Base-by-base conservation (phyloP, 2,888 invertebrate species). In the Nomada ferruginata region DNA sequence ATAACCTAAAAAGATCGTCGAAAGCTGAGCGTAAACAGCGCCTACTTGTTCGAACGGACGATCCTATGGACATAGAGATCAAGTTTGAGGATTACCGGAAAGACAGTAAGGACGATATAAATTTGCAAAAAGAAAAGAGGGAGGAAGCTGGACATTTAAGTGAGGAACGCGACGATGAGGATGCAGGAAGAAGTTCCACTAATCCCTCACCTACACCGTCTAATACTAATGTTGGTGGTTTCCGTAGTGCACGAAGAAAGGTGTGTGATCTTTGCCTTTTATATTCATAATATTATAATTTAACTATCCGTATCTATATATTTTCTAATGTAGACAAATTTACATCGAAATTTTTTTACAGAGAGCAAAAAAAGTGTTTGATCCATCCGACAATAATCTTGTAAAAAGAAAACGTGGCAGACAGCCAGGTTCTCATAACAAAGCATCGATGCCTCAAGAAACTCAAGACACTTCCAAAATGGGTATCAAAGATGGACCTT, bases 331-430 rank as follows among this genome's bases (percentile, higher is more conserved):
- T 47, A 47, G 0, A 50, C 10, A 26, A 64, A 69, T 57, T 5
- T 57, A 59, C 42, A 18, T 36, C 55, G 36, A 55, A 26, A 20
- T 13, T 73, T 11, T 52, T 18, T 91, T 92, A 75, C 90, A 95
- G 96, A 96, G 97, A 95, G 97, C 97, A 0, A 97, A 97, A 91
- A 97, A 97, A 92, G 97, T 97, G 0, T 97, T 97, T 91, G 97
- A 97, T 94, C 97, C 97, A 2, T 97, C 97, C 0, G 97, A 97
- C 90, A 96, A 96, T 86, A 97, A 97, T 93, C 94, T 97, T 53
- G 97, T 97, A 13, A 95, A 95, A 87, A 95, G 96, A 91, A 96
- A 96, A 93, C 94, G 96, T 79, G 96, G 96, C 0, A 94, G 96
- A 65, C 96, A 96, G 15, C 94, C 95, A 3, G 96, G 96, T 5